These are phyloP conservation scores for Amphiduros pacificus DNA, from an alignment of 2,888 invertebrate genomes.

Conservation along the genomic window DNA sequence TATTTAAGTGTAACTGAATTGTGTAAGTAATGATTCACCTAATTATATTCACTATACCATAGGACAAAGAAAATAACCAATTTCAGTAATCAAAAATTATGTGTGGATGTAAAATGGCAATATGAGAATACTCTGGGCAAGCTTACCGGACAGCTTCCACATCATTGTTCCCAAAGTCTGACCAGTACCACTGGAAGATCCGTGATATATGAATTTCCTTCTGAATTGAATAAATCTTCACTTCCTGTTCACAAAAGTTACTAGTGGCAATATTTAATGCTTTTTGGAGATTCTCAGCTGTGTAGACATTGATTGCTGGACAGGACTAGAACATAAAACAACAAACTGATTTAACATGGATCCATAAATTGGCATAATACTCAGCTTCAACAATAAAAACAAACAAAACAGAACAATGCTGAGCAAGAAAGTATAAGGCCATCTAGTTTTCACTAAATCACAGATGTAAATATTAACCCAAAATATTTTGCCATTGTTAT, in stretches of 20 bases:
- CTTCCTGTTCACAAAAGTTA: slow-evolving; percentile 51
- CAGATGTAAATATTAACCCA: too few species aligned
- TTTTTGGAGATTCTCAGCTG: slow-evolving; percentile 48
- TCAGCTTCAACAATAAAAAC: too few species aligned
- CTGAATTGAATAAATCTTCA: slow-evolving; percentile 42
- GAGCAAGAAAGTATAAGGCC: too few species aligned
- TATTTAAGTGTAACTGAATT: too few species aligned
- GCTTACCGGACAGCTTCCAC: slow-evolving; percentile 49
- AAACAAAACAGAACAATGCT: too few species aligned
- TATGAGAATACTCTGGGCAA: too few species aligned
- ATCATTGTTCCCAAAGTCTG: slow-evolving; percentile 53
- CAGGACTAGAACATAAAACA: slow-evolving; percentile 45
- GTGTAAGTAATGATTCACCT: too few species aligned
- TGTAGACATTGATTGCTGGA: slow-evolving; percentile 55
- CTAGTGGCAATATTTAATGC: slow-evolving; percentile 49
- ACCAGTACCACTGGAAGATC: slow-evolving; percentile 56
- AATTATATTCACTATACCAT: too few species aligned
- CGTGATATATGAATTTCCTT: slow-evolving; percentile 48
- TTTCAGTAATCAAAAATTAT: too few species aligned
- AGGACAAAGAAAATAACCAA: too few species aligned
- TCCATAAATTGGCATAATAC: not conserved
- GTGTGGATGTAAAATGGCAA: not conserved
- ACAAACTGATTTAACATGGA: not conserved
- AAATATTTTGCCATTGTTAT: too few species aligned
- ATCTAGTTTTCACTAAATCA: too few species aligned